Evolutionary conservation across 1,140 invertebrate genomes (phyloP).

Genomic region (Ceratosolen fusciceps): DNA sequence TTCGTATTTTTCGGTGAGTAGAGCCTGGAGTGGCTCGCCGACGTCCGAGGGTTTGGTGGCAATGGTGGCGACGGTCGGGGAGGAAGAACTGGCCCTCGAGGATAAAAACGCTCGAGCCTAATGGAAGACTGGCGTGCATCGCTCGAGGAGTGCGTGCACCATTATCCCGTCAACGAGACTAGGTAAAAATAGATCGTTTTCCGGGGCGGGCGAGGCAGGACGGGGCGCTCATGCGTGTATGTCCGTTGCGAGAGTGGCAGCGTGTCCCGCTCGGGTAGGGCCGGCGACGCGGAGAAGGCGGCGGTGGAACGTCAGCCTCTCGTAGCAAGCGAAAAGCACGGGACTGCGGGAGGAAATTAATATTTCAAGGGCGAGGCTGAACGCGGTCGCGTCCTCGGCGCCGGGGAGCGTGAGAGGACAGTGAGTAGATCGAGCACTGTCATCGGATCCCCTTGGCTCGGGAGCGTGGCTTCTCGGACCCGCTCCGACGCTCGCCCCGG

Average conservation of each 20-base stretch:
- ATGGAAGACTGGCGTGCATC: background rate
- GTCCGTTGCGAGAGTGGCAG: too few relatives aligned
- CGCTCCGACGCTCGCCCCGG: background rate
- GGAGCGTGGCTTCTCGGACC: background rate
- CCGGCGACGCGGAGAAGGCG: too few relatives aligned
- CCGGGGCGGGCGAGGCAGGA: background rate
- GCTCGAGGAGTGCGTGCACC: background rate
- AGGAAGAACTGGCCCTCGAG: background rate
- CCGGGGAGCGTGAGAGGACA: conserved; percentile 24
- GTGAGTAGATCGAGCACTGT: conserved; percentile 45
- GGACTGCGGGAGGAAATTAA: background rate
- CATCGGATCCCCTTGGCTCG: conserved; percentile 18
- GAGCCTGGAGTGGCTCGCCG: background rate
- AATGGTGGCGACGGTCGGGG: too few relatives aligned
- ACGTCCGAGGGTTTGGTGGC: too few relatives aligned
- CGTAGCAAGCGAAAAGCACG: too few relatives aligned
- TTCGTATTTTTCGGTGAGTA: too few relatives aligned
- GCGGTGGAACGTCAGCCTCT: too few relatives aligned
- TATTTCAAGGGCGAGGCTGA: background rate
- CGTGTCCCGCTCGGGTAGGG: too few relatives aligned
- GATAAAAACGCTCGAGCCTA: background rate
- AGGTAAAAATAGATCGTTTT: conserved; percentile 6
- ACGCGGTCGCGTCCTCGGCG: background rate
- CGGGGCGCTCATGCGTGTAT: too few relatives aligned
- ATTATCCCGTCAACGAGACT: background rate